Percentiles rank a stretch among this genome's conserved stretches.
Evolutionary conservation across 2,888 invertebrate species (phyloP).

Genomic region (Chrysopilus asiliformis): DNA sequence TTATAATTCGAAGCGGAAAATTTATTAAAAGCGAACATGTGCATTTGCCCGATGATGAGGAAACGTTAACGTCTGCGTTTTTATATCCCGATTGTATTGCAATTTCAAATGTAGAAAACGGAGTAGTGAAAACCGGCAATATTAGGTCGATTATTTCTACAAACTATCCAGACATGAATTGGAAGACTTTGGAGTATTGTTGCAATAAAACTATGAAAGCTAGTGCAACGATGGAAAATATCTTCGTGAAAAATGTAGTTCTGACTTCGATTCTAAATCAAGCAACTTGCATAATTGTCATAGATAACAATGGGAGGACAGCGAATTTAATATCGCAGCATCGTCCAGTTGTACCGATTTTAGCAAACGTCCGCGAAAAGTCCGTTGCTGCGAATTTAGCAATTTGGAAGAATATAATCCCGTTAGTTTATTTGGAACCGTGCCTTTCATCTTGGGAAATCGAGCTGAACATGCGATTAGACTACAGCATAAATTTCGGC

Average conservation of each 20-base stretch:
- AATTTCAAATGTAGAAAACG: background rate
- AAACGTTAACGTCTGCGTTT: conserved; percentile 1
- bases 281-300: conserved; percentile 7
- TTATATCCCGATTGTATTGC: conserved; percentile 11
- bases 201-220: conserved; percentile 3
- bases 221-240: background rate
- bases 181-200: conserved; percentile 5
- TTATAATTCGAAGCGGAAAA: background rate
- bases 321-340: conserved; percentile 4
- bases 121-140: background rate
- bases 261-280: conserved; percentile 1
- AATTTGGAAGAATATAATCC: conserved; percentile 8
- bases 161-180: conserved; percentile 11
- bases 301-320: conserved; percentile 8
- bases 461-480: conserved; percentile 6
- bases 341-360: conserved; percentile 7
- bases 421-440: conserved; percentile 1
- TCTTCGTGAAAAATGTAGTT: conserved; percentile 3
- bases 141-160: conserved; percentile 2
- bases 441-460: conserved; percentile 1
- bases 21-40: background rate
- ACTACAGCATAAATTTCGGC: conserved; percentile 4
- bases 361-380: conserved; percentile 4
- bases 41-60: conserved; percentile 2
- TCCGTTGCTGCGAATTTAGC: conserved; percentile 1